A percentile compares a stretch with the other conserved stretches of the same genome.
Evolutionary conservation across 2,113 vertebrate species (phyloP).

Genomic region (Narcine bancroftii): DNA sequence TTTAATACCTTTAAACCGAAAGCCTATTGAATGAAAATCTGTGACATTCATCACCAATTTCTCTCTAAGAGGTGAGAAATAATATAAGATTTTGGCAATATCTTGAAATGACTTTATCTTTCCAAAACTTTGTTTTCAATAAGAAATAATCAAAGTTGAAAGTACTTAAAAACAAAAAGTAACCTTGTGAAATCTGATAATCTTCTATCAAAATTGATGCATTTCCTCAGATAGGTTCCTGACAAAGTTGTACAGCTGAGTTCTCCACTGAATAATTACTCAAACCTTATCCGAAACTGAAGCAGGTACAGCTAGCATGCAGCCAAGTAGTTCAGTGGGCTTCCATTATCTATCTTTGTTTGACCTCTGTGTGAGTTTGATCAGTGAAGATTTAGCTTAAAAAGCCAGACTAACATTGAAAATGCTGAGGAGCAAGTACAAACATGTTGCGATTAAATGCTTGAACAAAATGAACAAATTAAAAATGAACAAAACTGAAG

Average conservation of each 20-base stretch:
- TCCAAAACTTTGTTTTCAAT: not conserved
- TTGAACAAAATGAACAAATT: not conserved
- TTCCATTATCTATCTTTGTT: not conserved
- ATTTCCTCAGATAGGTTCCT: not conserved
- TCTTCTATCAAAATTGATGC: not conserved
- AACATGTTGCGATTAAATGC: too few relatives aligned
- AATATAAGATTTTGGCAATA: not conserved
- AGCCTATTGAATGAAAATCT: not conserved
- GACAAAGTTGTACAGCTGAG: not conserved
- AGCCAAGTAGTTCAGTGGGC: not conserved
- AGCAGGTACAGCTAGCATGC: not conserved
- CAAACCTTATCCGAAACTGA: not conserved
- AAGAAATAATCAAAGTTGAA: not conserved
- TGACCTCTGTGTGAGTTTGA: not conserved
- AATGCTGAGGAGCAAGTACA: not conserved
- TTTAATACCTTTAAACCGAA: not conserved
- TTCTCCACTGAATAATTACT: not conserved
- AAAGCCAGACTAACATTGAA: not conserved
- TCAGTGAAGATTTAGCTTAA: not conserved
- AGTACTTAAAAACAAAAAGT: not conserved
- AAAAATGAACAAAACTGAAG: too few relatives aligned
- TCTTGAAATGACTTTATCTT: not conserved
- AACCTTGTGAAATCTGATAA: not conserved
- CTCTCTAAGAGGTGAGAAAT: not conserved
- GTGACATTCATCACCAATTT: not conserved